Base-by-base conservation (phyloP, 2,797 vertebrate species). In the Lithobates pipiens region DNA sequence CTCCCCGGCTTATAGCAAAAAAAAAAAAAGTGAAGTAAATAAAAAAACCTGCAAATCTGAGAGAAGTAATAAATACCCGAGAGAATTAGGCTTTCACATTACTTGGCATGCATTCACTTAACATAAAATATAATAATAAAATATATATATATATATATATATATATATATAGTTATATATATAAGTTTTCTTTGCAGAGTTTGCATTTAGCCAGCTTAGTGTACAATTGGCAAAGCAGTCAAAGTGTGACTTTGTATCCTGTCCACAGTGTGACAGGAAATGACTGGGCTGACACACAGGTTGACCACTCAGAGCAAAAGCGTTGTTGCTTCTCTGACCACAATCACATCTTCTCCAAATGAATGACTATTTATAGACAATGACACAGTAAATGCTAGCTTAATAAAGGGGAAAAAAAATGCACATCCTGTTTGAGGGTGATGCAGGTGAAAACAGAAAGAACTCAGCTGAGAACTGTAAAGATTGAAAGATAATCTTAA, bases 301-400 rank as follows among this genome's bases (percentile, higher is more conserved):
- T 86, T 69, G n/a, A 82, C 75, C 75, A 72, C 69, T 77, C 46
- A 16, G 71, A 71, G 46, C 44, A 70, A 29, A 70, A 18, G 74
- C 65, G 69, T 18, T 27, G 75, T 54, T 80, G 11, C 85, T 29
- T 54, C 32, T 69, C 54, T 83, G 67, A 86, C 85, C 85, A 83
- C 85, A 83, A 27, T 36, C 85, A 86, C 32, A 83, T 86, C 85
- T 80, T 73, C 80, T 78, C 27, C 75, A 68, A 69, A 15, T 80
- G 68, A 36, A 86, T 83, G 76, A 44, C 80, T 86, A 86, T 86
- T 83, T 86, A 86, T 77, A 83, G 85, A 61, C 39, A 83, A 70
- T 39, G 74, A 36, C 32, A 83, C 44, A 69, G 76, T 57, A 34
- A 18, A 65, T 78, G 85, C 85, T 86, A 79, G 78, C 75, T 83